These are phyloP conservation scores for Melinaea marsaeus DNA, from an alignment of 2,888 invertebrate species.

Conservation along the genomic window DNA sequence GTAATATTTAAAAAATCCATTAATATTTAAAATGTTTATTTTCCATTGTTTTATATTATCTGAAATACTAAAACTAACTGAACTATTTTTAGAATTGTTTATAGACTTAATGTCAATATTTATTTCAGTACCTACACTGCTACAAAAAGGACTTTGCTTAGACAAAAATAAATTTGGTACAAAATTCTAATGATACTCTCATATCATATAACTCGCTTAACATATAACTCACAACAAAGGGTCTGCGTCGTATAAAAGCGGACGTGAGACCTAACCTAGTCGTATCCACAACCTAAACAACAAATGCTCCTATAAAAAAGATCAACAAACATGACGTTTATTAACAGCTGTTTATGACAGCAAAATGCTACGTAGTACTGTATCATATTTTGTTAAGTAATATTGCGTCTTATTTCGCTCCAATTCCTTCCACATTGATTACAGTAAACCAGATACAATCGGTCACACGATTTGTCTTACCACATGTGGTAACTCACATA, in stretches of 20 bases:
- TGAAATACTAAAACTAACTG: no score
- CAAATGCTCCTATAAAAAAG: background rate
- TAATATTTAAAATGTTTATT: no score
- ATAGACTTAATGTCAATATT: no score
- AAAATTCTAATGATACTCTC: no score
- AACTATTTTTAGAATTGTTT: no score
- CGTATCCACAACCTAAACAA: background rate
- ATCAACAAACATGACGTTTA: conserved; percentile 9
- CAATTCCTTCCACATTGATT: conserved; percentile 2
- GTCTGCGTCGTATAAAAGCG: background rate
- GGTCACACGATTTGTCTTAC: conserved; percentile 37
- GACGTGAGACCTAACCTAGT: background rate
- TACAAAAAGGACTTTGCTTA: no score
- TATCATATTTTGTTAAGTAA: background rate
- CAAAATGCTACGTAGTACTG: background rate
- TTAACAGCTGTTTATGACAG: background rate
- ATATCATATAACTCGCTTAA: no score
- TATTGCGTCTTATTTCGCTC: conserved; percentile 2
- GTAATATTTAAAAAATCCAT: no score
- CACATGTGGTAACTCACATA: conserved; percentile 35
- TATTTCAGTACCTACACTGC: no score
- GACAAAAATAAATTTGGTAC: no score
- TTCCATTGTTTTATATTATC: no score
- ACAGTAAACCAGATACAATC: conserved; percentile 26
- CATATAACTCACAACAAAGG: no score